Evolutionary conservation across 1,140 invertebrate species (phyloP), one percentile per base, ranked within the genome.

Genomic region (Coboldia fuscipes): DNA sequence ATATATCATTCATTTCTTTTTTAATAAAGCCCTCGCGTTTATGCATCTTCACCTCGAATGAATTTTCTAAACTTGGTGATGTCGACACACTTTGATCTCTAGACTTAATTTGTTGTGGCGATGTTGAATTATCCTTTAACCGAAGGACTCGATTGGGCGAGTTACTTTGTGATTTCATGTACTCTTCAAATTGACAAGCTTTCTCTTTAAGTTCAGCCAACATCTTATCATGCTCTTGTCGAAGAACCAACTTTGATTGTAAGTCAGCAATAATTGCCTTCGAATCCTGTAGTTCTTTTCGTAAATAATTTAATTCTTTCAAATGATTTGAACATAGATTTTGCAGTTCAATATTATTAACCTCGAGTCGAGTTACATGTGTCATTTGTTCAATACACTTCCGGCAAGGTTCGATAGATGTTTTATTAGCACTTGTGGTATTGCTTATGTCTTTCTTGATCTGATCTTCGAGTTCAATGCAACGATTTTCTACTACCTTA

Each of bases 1-100:
- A 66, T 15, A 65, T 57, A 41, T 65, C 61, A 0, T 63, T 62
- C 48, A 66, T 62, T 41, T 67, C 64, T 30, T 66, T 60, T 5
- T 63, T 46, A 41, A 67, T 64, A 34, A 62, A 62, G 30, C 49
- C 38, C 28, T 54, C 51, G n/a, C 8, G 48, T 49, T 22, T 30
- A 12, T 7, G 27, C 12, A 27, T 27, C 24, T 14, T n/a, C 12
- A 14, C 24, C 16, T 5, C 38, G 34, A 32, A 42, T 47, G 15
- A n/a, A 21, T 19, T 8, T 1, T 45, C 35, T n/a, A 49, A 37
- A 20, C 37, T 36, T 7, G 35, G 35, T 0, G 44, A 31, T 2
- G 42, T 45, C 12, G 9, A 15, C 3, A 37, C 29, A 21, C 33
- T 37, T 35, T 41, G 34, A 33, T 40, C 36, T n/a, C 30, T 32